Evolutionary conservation across 1,140 invertebrate species (phyloP).

Genomic region (Capitella teleta): DNA sequence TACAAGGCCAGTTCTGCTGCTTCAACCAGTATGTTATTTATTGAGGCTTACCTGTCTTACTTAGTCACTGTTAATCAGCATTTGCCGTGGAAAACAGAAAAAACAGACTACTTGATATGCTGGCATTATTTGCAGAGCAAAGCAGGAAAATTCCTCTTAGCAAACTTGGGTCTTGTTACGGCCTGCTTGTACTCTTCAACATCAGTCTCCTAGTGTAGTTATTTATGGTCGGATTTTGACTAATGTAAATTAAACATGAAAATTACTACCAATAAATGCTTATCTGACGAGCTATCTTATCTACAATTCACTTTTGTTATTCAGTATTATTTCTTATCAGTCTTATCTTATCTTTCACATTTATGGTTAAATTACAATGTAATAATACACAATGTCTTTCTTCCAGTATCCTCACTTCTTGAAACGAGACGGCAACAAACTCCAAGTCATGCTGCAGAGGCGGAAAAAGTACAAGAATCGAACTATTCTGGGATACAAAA

Average conservation of each 20-base stretch:
- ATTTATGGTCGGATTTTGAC: not conserved
- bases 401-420: slow-evolving; percentile 85
- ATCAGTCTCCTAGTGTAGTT: not conserved
- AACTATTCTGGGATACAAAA: slow-evolving; percentile 96
- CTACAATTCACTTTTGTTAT: not conserved
- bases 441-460: slow-evolving; percentile 79
- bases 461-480: slow-evolving; percentile 95
- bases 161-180: too few relatives aligned
- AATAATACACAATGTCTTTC: slow-evolving; percentile 4
- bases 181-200: too few relatives aligned
- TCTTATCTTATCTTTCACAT: too few relatives aligned
- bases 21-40: too few relatives aligned
- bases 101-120: too few relatives aligned
- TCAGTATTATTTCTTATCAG: too few relatives aligned
- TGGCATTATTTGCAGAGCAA: too few relatives aligned
- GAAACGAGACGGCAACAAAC: slow-evolving; percentile 88
- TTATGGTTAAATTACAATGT: not conserved
- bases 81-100: too few relatives aligned
- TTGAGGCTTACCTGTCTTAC: too few relatives aligned
- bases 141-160: too few relatives aligned
- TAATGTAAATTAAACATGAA: not conserved
- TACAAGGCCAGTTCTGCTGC: too few relatives aligned
- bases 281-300: not conserved
- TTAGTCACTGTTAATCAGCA: too few relatives aligned
- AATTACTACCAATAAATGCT: not conserved